Percentiles rank a stretch among this genome's conserved stretches.
Conservation (phyloP, 1,140 invertebrate species). For the Oreohelix idahoensis region DNA sequence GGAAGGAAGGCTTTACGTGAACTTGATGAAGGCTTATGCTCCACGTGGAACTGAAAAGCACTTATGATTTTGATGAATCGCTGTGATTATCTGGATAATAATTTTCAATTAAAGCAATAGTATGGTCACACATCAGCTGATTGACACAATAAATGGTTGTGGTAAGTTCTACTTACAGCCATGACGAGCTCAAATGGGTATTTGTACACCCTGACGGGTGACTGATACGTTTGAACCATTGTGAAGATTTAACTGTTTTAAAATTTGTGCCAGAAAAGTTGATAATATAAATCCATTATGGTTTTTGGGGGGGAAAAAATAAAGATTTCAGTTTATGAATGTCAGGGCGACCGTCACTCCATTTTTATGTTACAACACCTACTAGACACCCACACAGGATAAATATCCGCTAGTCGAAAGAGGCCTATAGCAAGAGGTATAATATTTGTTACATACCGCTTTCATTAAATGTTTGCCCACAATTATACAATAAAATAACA, state of each 20-base stretch:
- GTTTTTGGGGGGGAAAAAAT: not conserved
- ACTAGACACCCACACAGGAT: not conserved
- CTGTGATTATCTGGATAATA: too few species aligned
- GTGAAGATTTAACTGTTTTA: not conserved
- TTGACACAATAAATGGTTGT: too few species aligned
- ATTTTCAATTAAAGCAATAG: too few species aligned
- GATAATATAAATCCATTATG: not conserved
- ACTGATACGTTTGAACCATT: conserved; percentile 98
- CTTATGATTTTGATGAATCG: too few species aligned
- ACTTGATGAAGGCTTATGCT: too few species aligned
- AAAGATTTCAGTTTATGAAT: not conserved
- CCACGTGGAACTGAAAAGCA: too few species aligned
- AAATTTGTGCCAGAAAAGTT: not conserved
- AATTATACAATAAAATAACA: too few species aligned
- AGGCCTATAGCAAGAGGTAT: not conserved
- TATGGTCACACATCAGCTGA: too few species aligned
- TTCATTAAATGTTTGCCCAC: too few species aligned
- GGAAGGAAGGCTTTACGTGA: too few species aligned
- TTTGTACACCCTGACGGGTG: conserved; percentile 95
- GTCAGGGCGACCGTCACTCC: not conserved
- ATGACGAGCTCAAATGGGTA: conserved; percentile 97
- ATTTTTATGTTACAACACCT: not conserved
- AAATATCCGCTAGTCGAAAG: not conserved
- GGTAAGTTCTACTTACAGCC: conserved; percentile 90
- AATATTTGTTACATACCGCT: too few species aligned